Base-by-base conservation (phyloP, 2,113 vertebrate species). In the Ifrita kowaldi region DNA sequence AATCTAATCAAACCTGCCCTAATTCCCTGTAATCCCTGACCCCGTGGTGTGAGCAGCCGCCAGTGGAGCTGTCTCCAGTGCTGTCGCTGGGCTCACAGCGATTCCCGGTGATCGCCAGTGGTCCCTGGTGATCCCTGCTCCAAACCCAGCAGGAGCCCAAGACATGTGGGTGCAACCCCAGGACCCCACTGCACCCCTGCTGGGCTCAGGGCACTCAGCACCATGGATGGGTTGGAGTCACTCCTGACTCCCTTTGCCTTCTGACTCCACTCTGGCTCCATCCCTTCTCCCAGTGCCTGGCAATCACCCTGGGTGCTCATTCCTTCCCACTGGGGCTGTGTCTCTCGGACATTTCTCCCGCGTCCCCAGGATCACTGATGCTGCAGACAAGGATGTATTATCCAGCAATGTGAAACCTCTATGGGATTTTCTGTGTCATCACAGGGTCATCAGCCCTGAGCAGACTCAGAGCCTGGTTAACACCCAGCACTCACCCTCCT, bases 41-140 rank as follows among this genome's bases (percentile, higher is more conserved):
- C 35, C 78, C 0, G 0, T 1, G 1, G 69, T 10, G 52, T 5
- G 2, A 87, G 75, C 19, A 16, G 68, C 76, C 0, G 0, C 64
- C 47, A 11, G 55, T 41, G 41, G 41, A 41, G 21, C 67, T 78
- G 70, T 42, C 64, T 63, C 53, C 59, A 37, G 50, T 1, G 32
- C 44, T 19, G 37, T 37, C 4, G 6, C 32, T 13, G 21, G 4
- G 16, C 32, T 67, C 52, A 28, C 2, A 7, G 60, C 1, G 1
- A 35, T n/a, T 32, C 44, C 35, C 0, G 2, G 82, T 23, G 24
- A 19, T 42, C 6, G 20, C 67, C 0, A 2, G 46, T 10, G 33
- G 18, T 73, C 33, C 39, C 49, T 33, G 22, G 33, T 27, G 44
- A 6, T 35, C 42, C 42, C 62, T 35, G 37, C 42, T 49, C 41